phyloP scores from a whole-genome alignment of 2,113 vertebrate genomes.

The Galbula dea region DNA sequence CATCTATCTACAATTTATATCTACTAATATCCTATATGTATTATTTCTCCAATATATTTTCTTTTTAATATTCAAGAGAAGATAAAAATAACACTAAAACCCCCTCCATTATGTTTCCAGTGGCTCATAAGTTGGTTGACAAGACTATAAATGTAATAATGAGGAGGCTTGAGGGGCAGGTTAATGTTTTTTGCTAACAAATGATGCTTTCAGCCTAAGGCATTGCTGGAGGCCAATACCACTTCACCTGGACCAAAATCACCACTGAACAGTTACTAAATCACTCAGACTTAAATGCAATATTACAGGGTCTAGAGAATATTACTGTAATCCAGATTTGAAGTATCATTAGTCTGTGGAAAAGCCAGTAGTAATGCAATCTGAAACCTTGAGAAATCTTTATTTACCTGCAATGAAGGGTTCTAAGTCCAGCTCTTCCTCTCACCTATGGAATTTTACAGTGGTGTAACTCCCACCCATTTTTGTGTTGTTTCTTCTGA shows the following conservation, averaged over 20 bases:
- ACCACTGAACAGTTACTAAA: conserved; percentile 62
- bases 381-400: conserved; percentile 14
- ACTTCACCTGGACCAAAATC: conserved; percentile 58
- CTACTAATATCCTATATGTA: not conserved
- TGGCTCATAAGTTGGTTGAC: conserved; percentile 39
- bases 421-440: not conserved
- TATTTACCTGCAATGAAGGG: conserved; percentile 4
- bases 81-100: conserved; percentile 49
- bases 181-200: conserved; percentile 61
- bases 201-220: conserved; percentile 71
- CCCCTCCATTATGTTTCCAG: conserved; percentile 14
- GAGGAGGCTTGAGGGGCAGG: conserved; percentile 59
- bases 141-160: conserved; percentile 71
- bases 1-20: conserved; percentile 36
- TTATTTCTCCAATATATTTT: conserved; percentile 30
- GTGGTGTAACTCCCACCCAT: not conserved
- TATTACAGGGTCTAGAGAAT: conserved; percentile 51
- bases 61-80: conserved; percentile 46
- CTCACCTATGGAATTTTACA: not conserved
- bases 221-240: conserved; percentile 71
- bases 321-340: conserved; percentile 29
- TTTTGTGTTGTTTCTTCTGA: not conserved
- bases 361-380: not conserved
- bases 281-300: conserved; percentile 57
- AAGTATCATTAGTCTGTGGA: not conserved